phyloP scores from a whole-genome alignment of 1,140 invertebrate species.

The Tetramorium parvispinum region DNA sequence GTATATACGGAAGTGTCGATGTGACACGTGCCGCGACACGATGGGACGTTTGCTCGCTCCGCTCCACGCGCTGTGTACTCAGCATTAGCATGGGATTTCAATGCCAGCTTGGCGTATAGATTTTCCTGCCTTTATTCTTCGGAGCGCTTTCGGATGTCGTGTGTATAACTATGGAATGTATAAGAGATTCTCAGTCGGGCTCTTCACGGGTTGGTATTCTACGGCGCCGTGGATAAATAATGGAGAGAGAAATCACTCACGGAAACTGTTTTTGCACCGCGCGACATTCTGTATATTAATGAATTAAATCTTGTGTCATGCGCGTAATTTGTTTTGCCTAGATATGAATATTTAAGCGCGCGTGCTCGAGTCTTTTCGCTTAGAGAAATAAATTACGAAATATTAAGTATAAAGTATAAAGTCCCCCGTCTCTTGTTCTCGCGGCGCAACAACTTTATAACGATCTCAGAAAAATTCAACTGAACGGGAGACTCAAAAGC shows the following conservation, averaged over 20 bases:
- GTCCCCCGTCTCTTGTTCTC: neutral
- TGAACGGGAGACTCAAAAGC: conserved; percentile 39
- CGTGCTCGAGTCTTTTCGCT: neutral
- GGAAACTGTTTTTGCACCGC: neutral
- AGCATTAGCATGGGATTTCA: conserved; percentile 59
- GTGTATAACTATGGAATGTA: conserved; percentile 1
- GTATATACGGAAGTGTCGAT: conserved; percentile 56
- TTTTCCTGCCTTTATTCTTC: conserved; percentile 44
- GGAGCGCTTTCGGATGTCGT: conserved; percentile 27
- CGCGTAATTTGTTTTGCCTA: neutral
- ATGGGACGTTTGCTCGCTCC: conserved; percentile 38
- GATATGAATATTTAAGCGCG: neutral
- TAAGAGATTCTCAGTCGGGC: conserved; percentile 12
- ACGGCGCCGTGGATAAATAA: neutral
- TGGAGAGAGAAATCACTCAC: conserved; percentile 29
- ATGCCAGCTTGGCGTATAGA: conserved; percentile 34
- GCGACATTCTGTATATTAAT: neutral
- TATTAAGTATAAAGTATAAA: neutral
- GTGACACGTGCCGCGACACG: conserved; percentile 51
- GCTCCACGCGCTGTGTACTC: conserved; percentile 31
- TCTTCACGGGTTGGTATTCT: neutral
- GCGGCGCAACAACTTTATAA: neutral
- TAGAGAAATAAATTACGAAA: neutral
- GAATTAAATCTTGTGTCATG: conserved; percentile 1
- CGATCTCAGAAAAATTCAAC: neutral